Base-by-base conservation (phyloP, 1,140 invertebrate species). In the Macrostomum lignano region DNA sequence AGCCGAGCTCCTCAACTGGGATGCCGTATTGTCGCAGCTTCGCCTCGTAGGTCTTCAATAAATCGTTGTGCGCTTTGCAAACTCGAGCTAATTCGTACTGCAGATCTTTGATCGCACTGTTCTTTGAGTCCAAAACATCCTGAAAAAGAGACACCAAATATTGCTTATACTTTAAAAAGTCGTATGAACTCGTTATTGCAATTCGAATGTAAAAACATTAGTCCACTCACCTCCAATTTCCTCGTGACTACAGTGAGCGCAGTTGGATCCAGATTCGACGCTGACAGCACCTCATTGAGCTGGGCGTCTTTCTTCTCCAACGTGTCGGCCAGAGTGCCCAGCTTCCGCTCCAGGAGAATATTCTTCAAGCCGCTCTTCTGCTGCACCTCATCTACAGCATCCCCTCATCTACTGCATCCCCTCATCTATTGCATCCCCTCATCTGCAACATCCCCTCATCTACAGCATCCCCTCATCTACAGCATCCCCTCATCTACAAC, bases 311-410 rank as follows among this genome's bases (percentile, higher is more conserved):
- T 66, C 46, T 70, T 67, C 45, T 73, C 72, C 10, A 70, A 52
- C 15, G 67, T 61, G 34, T 69, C 63, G 35, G 65, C 63, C 17
- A 74, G 44, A 7, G 67, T 63, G 23, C 62, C 51, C n/a, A 75
- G 54, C 49, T 73, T 71, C 45, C 71, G 70, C 47, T 74, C 71
- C 17, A 75, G 47, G 2, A 75, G 48, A 0, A 71, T 60, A 44
- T 71, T 72, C 48, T 73, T 72, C 25, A 73, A 58, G 17, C 67
- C 68, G 1, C 71, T 69, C 49, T 73, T 74, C 47, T 79, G 73
- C 52, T 79, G 74, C 3, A 79, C 63, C 47, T 79, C 74, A 14
- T 76, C 55, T 36, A 82, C 69, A 2, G 74, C 72, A 34, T 69
- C 66, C 9, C 73, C 65, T 51, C 81, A 81, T 51, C 68, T 67